Percentiles rank a stretch among this genome's conserved stretches.
phyloP scores from a whole-genome alignment of 2,113 vertebrate species.

The Syrmaticus mikado region DNA sequence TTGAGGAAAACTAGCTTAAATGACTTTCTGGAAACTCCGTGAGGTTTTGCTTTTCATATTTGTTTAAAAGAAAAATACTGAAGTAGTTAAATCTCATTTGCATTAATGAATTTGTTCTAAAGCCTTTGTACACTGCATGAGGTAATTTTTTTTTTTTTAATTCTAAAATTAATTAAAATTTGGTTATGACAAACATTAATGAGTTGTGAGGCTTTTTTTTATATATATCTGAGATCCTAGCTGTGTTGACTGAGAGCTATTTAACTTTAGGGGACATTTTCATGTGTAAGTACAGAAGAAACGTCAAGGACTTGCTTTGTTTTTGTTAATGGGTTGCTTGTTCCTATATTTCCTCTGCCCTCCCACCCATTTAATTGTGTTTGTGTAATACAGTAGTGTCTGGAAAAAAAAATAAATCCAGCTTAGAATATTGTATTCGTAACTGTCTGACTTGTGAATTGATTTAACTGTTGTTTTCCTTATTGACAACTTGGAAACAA shows the following conservation, averaged over 20 bases:
- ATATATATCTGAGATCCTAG: conserved; percentile 2
- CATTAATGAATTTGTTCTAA: conserved; percentile 38
- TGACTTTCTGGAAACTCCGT: conserved; percentile 20
- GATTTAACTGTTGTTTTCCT: background rate
- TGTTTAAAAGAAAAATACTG: background rate
- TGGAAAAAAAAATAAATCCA: conserved; percentile 62
- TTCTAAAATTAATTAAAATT: conserved; percentile 21
- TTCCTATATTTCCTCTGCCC: conserved; percentile 7
- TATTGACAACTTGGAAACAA: background rate
- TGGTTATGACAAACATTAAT: conserved; percentile 9
- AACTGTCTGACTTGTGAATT: background rate
- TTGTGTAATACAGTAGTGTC: conserved; percentile 47
- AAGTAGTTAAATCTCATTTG: conserved; percentile 2
- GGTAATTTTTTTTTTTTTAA: conserved; percentile 26
- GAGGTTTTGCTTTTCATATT: background rate
- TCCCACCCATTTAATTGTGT: conserved; percentile 27
- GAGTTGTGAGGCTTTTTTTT: background rate
- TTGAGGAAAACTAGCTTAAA: background rate
- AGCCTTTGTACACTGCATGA: conserved; percentile 54
- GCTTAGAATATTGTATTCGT: conserved; percentile 44
- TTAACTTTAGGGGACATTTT: conserved; percentile 33
- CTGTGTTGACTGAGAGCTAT: conserved; percentile 14
- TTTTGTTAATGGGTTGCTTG: conserved; percentile 48
- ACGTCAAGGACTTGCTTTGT: background rate
- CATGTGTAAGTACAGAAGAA: conserved; percentile 12